A percentile compares a stretch with the other conserved stretches of the same genome.
These are phyloP conservation scores for Clarias pachynema DNA, from an alignment of 2,797 vertebrate genomes.

Conservation along the genomic window DNA sequence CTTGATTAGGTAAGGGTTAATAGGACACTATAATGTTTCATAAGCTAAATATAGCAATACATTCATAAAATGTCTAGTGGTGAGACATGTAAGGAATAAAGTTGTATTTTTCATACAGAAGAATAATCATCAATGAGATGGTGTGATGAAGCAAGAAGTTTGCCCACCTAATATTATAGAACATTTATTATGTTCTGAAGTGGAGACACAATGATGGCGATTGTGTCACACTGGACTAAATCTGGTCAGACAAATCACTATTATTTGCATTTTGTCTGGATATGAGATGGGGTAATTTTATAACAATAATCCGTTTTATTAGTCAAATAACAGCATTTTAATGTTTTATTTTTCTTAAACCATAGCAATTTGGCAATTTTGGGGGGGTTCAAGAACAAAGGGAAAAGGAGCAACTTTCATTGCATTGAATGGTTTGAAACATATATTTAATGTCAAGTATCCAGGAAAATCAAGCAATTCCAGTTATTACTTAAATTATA, in stretches of 20 bases:
- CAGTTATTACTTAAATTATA: not conserved
- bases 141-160: not conserved
- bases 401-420: no score
- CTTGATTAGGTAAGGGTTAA: not conserved
- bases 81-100: not conserved
- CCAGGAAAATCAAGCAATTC: not conserved
- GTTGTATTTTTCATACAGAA: not conserved
- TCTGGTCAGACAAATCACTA: not conserved
- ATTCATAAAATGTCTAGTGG: not conserved
- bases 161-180: no score
- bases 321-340: not conserved
- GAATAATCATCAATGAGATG: not conserved
- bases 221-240: not conserved
- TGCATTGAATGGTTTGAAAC: not conserved
- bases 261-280: not conserved
- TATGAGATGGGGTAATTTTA: not conserved
- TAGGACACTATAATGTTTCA: not conserved
- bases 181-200: not conserved
- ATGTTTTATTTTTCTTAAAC: not conserved
- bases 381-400: no score
- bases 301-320: not conserved
- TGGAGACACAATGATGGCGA: not conserved
- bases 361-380: not conserved
- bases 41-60: not conserved
- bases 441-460: not conserved